Evolutionary conservation across 1,140 invertebrate species (phyloP), one percentile per base, ranked within the genome.

Genomic region (Probaryconus sp.): DNA sequence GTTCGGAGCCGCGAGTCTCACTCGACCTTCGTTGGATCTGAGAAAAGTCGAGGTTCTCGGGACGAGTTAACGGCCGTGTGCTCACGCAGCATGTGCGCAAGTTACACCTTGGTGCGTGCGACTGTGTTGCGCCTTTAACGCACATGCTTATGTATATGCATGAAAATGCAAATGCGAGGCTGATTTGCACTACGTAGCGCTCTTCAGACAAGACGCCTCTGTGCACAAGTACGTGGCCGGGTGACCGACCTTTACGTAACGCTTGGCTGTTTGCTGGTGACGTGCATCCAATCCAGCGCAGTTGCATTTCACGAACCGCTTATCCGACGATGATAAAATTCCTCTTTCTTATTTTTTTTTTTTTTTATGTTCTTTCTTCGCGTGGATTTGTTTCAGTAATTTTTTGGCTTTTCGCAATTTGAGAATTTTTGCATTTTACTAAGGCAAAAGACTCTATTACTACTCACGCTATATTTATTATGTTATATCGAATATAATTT

Each of bases 161-260:
- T 67, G 21, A 7, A 55, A 38, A 33, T 40, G 63, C 55, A 61
- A 65, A 48, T 24, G 14, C 40, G 43, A 48, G 35, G 20, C 40
- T 48, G 72, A 55, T 60, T 76, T 58, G 42, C 35, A 61, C 56
- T 76, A 26, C 28, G 61, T 61, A 70, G 67, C 56, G n/a, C n/a
- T n/a, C n/a, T 67, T 64, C 64, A 51, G 50, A 75, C 61, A 38
- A 69, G 47, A 65, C 67, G 75, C 50, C 67, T 63, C 56, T 71
- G 50, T 76, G 67, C 60, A 74, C 31, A 77, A 74, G 68, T 82
- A 82, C 80, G 76, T 81, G 81, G 78, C 80, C 82, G 85, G 85
- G 84, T 87, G 84, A 87, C 82, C 84, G 86, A 87, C 86, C 86
- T 87, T 87, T 87, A 87, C 85, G 85, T 87, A 87, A 87, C 82